A percentile compares a stretch with the other conserved stretches of the same genome.
Conservation (phyloP, 1,140 invertebrate species). For the Caenorhabditis tropicalis region DNA sequence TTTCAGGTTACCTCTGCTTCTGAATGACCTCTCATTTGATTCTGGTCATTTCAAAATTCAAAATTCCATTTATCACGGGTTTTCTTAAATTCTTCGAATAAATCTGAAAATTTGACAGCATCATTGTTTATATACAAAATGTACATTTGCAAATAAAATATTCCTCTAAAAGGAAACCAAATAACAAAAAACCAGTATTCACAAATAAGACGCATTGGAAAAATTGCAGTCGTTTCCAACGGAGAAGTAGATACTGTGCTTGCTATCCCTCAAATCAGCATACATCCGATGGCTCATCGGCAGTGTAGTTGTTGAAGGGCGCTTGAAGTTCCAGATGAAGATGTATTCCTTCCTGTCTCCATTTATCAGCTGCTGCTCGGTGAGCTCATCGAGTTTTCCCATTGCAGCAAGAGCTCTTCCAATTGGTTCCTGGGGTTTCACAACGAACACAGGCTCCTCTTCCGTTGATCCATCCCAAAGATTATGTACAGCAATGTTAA, state of each 20-base stretch:
- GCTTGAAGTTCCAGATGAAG: not conserved
- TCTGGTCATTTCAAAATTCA: not conserved
- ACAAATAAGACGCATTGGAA: slow-evolving; percentile 5
- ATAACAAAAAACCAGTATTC: not conserved
- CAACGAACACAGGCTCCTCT: not conserved
- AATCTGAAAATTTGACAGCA: no score
- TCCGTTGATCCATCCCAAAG: not conserved
- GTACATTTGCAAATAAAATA: not conserved
- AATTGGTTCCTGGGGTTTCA: slow-evolving; percentile 5
- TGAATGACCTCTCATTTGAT: slow-evolving; percentile 3
- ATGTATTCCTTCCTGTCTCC: slow-evolving; percentile 18
- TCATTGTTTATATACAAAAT: not conserved
- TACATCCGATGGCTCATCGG: slow-evolving; percentile 17
- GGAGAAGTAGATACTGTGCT: slow-evolving; percentile 7
- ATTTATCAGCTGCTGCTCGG: not conserved
- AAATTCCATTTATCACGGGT: no score
- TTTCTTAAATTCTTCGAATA: no score
- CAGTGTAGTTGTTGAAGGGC: not conserved
- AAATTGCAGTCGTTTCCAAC: slow-evolving; percentile 7
- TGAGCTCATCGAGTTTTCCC: slow-evolving; percentile 23
- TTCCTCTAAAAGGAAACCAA: not conserved
- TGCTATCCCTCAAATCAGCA: not conserved
- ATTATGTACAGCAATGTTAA: not conserved
- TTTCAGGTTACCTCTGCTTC: slow-evolving; percentile 12
- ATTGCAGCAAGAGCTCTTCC: not conserved